Evolutionary conservation across 2,888 invertebrate species (phyloP).

Genomic region (Pristionchus japonicus): DNA sequence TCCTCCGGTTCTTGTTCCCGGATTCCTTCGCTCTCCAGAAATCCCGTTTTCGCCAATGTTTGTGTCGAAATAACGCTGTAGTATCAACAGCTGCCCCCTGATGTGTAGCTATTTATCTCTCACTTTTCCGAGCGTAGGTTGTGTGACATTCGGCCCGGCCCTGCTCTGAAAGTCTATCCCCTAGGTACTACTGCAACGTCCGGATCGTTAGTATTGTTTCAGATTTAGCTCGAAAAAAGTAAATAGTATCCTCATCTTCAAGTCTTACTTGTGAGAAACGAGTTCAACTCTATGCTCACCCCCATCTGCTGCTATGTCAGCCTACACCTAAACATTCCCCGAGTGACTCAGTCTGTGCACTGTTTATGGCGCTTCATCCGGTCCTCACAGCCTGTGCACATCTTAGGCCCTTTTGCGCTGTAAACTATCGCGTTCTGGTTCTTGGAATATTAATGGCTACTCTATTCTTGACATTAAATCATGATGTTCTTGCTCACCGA

Average conservation of each 20-base stretch:
- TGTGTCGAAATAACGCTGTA: background rate
- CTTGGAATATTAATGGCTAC: background rate
- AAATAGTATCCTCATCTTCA: background rate
- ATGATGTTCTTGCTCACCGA: too few relatives aligned
- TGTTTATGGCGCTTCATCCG: conserved; percentile 28
- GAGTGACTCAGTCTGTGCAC: background rate
- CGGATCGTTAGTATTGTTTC: too few relatives aligned
- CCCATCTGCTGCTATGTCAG: background rate
- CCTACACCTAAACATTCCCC: background rate
- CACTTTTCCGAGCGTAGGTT: background rate
- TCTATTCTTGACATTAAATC: too few relatives aligned
- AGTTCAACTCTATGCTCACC: background rate
- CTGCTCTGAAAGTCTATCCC: background rate
- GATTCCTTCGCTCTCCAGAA: background rate
- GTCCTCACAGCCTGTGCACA: background rate
- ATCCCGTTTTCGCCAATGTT: background rate
- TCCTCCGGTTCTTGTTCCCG: background rate
- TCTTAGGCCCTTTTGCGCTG: background rate
- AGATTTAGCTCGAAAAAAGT: background rate
- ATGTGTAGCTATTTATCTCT: conserved; percentile 20
- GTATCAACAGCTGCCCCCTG: conserved; percentile 2
- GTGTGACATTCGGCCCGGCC: background rate
- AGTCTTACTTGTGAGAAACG: background rate
- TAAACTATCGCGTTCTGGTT: background rate
- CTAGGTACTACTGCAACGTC: background rate